These are phyloP conservation scores for Paradoxurus hermaphroditus DNA, from an alignment of 2,113 vertebrate genomes.

Conservation along the genomic window DNA sequence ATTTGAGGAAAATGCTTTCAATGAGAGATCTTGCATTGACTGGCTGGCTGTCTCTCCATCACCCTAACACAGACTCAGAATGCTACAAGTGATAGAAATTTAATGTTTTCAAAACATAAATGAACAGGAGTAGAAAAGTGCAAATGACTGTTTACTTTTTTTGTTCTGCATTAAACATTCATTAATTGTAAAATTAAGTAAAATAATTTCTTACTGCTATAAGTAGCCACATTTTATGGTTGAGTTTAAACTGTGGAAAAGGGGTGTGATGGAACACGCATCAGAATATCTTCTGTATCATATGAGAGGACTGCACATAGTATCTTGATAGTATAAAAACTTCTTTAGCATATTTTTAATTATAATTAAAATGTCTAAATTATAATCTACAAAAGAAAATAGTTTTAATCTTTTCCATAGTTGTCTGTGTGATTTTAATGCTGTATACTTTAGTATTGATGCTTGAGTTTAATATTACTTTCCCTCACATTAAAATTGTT, in stretches of 20 bases:
- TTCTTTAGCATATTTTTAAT: constrained; percentile 24
- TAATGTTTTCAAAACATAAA: constrained; percentile 37
- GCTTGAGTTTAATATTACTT: constrained; percentile 49
- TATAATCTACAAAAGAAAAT: constrained; percentile 54
- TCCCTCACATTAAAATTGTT: constrained; percentile 61
- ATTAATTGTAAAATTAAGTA: constrained; percentile 56
- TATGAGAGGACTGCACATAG: background rate
- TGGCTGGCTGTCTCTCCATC: background rate
- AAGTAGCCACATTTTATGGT: constrained; percentile 59
- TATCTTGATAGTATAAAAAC: constrained; percentile 35
- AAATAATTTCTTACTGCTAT: constrained; percentile 47
- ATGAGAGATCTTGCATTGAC: background rate
- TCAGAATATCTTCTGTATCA: constrained; percentile 52
- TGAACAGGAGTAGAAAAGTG: background rate
- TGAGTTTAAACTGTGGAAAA: constrained; percentile 50
- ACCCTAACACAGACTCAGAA: background rate
- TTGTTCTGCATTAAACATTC: constrained; percentile 7
- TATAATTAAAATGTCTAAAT: constrained; percentile 58
- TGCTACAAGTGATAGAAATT: constrained; percentile 19
- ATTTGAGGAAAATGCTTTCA: background rate
- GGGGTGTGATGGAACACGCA: constrained; percentile 52
- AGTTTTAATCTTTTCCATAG: constrained; percentile 38
- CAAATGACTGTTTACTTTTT: constrained; percentile 27
- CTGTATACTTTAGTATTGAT: background rate
- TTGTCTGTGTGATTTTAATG: constrained; percentile 22